phyloP scores from a whole-genome alignment of 2,888 invertebrate genomes.

The Melipona beecheii region DNA sequence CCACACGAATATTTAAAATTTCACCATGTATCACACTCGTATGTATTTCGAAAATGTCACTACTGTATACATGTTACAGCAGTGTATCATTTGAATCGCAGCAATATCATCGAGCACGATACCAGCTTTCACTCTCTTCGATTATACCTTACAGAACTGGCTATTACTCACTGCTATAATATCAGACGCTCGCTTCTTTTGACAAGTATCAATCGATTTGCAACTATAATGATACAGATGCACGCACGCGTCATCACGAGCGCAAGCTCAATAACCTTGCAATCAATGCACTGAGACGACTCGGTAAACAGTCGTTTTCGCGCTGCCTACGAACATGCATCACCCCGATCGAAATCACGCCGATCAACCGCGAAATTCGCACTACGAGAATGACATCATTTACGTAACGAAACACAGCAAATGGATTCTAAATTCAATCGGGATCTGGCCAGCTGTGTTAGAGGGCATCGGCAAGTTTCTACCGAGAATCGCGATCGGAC shows the following conservation, averaged over 20 bases:
- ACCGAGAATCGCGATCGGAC: constrained; percentile 17
- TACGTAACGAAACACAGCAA: constrained; percentile 54
- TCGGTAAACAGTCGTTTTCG: constrained; percentile 34
- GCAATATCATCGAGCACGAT: neutral
- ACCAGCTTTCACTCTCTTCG: neutral
- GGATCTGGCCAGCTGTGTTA: constrained; percentile 24
- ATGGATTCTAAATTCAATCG: constrained; percentile 66
- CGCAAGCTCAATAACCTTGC: constrained; percentile 28
- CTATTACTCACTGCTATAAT: neutral
- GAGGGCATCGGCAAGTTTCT: neutral
- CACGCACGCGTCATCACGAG: neutral
- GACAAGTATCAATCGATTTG: neutral
- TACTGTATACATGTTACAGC: neutral
- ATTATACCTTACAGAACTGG: neutral
- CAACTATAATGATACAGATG: neutral
- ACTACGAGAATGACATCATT: constrained; percentile 23
- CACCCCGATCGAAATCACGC: no score
- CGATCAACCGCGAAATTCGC: neutral
- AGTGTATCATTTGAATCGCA: neutral
- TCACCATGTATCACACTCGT: neutral
- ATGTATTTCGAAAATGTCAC: neutral
- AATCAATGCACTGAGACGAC: constrained; percentile 38
- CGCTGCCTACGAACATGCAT: neutral
- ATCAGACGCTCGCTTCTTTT: neutral
- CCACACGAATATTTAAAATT: neutral